Evolutionary conservation across 2,888 invertebrate genomes (phyloP).

Genomic region (Drosophila seclusa): DNA sequence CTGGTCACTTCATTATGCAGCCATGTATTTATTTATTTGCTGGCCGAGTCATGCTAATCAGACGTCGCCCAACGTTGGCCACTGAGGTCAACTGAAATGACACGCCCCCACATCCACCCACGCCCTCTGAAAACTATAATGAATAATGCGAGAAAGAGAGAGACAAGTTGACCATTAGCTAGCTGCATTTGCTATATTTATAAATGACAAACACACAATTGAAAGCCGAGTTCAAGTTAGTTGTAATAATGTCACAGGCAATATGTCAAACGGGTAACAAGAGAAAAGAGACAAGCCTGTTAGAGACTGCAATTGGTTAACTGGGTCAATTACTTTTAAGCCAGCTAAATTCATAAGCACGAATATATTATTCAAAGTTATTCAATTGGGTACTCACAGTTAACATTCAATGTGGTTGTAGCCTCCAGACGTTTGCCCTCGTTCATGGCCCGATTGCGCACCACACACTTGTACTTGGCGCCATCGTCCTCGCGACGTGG

Average conservation of each 20-base stretch:
- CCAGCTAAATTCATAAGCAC: neutral
- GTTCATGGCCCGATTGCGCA: slow-evolving; percentile 95
- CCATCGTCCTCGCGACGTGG: slow-evolving; percentile 94
- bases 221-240: slow-evolving; percentile 16
- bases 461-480: slow-evolving; percentile 93
- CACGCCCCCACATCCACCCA: neutral
- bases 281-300: neutral
- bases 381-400: slow-evolving; percentile 89
- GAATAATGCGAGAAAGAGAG: slow-evolving; percentile 1
- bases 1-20: slow-evolving; percentile 60
- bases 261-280: slow-evolving; percentile 17
- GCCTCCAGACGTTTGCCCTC: slow-evolving; percentile 92
- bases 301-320: neutral
- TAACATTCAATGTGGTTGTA: slow-evolving; percentile 92
- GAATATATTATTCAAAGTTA: no score
- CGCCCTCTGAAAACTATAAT: slow-evolving; percentile 11
- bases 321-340: neutral
- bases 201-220: slow-evolving; percentile 8
- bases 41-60: slow-evolving; percentile 62
- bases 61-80: slow-evolving; percentile 42
- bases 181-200: slow-evolving; percentile 10
- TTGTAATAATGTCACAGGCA: slow-evolving; percentile 27
- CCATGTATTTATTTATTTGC: slow-evolving; percentile 46
- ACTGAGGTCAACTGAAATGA: slow-evolving; percentile 38
- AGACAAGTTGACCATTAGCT: slow-evolving; percentile 18